Evolutionary conservation across 2,888 invertebrate genomes (phyloP).

Genomic region (Pseudoips prasinana): DNA sequence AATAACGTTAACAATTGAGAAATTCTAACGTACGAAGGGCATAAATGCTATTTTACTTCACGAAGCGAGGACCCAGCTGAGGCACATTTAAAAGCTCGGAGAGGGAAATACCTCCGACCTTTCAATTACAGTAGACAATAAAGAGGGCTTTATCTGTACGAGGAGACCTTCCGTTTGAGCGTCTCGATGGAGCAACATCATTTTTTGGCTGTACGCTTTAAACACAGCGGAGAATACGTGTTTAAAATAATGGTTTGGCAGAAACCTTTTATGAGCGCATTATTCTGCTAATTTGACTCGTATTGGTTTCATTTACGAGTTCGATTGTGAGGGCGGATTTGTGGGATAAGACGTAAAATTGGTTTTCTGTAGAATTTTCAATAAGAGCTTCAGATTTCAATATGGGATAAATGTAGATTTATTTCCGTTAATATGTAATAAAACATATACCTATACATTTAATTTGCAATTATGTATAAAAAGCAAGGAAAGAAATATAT

Average conservation of each 20-base stretch:
- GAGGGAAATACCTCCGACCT: slow-evolving; percentile 62
- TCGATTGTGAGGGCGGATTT: background rate
- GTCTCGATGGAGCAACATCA: slow-evolving; percentile 37
- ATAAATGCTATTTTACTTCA: slow-evolving; percentile 56
- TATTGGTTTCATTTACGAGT: background rate
- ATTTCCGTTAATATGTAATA: too few relatives aligned
- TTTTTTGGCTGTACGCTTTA: slow-evolving; percentile 24
- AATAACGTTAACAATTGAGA: slow-evolving; percentile 37
- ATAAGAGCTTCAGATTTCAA: too few relatives aligned
- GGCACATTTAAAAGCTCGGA: slow-evolving; percentile 59
- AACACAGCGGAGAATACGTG: slow-evolving; percentile 12
- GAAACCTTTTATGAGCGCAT: background rate
- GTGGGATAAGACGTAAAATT: too few relatives aligned
- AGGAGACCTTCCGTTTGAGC: slow-evolving; percentile 34
- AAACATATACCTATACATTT: too few relatives aligned
- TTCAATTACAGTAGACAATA: slow-evolving; percentile 77
- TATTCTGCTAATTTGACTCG: background rate
- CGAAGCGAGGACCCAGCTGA: slow-evolving; percentile 55
- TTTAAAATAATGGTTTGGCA: slow-evolving; percentile 2
- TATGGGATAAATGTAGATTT: too few relatives aligned
- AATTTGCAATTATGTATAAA: too few relatives aligned
- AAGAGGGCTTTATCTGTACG: slow-evolving; percentile 65
- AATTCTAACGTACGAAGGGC: slow-evolving; percentile 44
- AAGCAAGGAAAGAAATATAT: too few relatives aligned
- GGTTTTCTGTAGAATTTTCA: too few relatives aligned